phyloP scores from a whole-genome alignment of 2,113 vertebrate genomes.

The Casuarius casuarius region DNA sequence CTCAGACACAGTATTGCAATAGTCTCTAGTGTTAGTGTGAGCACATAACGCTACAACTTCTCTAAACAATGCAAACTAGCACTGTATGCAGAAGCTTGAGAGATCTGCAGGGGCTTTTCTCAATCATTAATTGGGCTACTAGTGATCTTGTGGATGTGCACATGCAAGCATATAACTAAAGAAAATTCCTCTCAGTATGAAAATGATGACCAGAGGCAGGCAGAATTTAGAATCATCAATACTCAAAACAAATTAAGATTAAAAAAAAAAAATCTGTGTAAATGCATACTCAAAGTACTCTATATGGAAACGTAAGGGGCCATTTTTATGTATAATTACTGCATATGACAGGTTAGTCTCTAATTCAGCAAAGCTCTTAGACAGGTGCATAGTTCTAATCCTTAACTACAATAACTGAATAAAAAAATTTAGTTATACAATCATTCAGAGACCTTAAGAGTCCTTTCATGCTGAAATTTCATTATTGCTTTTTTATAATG shows the following conservation, averaged over 20 bases:
- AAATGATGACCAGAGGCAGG: not conserved
- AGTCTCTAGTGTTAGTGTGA: accelerated
- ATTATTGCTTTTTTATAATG: not conserved
- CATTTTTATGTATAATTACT: not conserved
- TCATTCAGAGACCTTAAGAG: accelerated
- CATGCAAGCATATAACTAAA: not conserved
- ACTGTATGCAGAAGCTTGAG: not conserved
- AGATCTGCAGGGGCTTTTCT: not conserved
- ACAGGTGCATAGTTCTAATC: not conserved
- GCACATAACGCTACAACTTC: not conserved
- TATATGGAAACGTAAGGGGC: not conserved
- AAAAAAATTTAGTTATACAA: not conserved
- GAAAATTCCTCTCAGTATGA: not conserved
- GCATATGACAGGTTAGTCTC: not conserved
- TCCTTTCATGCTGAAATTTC: not conserved
- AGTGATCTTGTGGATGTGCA: not conserved
- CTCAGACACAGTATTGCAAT: not conserved
- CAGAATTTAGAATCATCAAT: not conserved
- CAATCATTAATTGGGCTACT: not conserved
- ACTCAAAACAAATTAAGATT: not conserved
- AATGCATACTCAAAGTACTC: not conserved
- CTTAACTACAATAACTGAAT: not conserved
- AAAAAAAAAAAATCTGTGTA: not conserved
- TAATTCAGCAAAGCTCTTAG: not conserved
- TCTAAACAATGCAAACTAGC: not conserved